Conservation (phyloP, 1,140 invertebrate species). For the Heliothis subflexa region DNA sequence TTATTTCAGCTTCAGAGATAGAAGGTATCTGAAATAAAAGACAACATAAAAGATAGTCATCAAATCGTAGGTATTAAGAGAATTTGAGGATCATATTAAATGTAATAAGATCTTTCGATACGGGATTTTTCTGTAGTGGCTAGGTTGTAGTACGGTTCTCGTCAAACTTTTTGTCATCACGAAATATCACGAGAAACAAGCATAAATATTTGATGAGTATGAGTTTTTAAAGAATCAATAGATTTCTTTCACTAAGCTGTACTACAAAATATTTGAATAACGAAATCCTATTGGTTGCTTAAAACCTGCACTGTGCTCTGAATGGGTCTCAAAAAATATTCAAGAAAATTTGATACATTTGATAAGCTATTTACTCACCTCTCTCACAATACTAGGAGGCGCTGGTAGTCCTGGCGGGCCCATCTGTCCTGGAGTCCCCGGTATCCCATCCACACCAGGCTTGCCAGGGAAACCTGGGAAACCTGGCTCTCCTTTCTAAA, state of each 20-base stretch:
- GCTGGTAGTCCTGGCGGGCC: slow-evolving; percentile 52
- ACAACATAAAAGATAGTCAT: not conserved
- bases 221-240: too few species aligned
- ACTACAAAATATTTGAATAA: too few species aligned
- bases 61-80: not conserved
- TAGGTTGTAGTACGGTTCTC: too few species aligned
- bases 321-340: too few species aligned
- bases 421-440: slow-evolving; percentile 63
- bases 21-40: slow-evolving; percentile 60
- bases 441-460: slow-evolving; percentile 66
- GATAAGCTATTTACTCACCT: not conserved
- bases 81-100: not conserved
- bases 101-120: too few species aligned
- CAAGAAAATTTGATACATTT: not conserved
- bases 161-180: too few species aligned
- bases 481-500: slow-evolving; percentile 72
- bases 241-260: too few species aligned
- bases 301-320: too few species aligned
- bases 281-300: too few species aligned
- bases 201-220: too few species aligned
- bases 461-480: slow-evolving; percentile 64
- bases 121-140: too few species aligned
- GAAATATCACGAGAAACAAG: too few species aligned
- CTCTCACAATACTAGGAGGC: not conserved
- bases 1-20: slow-evolving; percentile 67